Conservation (phyloP, 2,888 invertebrate genomes). For the Chymomyza caudatula region DNA sequence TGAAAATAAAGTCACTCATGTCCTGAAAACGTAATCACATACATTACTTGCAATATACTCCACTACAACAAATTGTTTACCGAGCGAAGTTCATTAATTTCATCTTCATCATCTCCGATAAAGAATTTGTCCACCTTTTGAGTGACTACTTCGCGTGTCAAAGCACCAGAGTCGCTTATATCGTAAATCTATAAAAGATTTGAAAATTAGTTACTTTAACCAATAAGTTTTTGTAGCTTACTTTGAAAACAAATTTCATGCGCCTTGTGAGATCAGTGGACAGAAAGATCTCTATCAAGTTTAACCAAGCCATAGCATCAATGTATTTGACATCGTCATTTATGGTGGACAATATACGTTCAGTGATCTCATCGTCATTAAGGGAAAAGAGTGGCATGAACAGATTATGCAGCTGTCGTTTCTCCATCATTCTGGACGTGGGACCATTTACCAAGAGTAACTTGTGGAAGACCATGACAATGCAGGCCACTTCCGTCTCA, state of each 20-base stretch:
- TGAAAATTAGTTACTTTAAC: too few relatives aligned
- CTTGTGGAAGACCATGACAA: constrained; percentile 79
- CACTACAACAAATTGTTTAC: constrained; percentile 24
- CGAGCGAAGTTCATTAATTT: constrained; percentile 82
- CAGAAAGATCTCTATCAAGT: constrained; percentile 83
- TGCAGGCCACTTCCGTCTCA: constrained; percentile 81
- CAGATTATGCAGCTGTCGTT: constrained; percentile 81
- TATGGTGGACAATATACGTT: constrained; percentile 81
- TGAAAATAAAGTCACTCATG: constrained; percentile 84
- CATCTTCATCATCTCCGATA: constrained; percentile 81
- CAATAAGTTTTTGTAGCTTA: constrained; percentile 64
- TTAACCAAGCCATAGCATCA: constrained; percentile 82
- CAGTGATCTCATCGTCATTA: constrained; percentile 84
- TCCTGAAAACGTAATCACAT: constrained; percentile 78
- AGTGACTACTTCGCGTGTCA: constrained; percentile 85
- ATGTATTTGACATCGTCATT: constrained; percentile 79
- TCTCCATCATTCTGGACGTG: constrained; percentile 75
- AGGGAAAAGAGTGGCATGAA: constrained; percentile 83
- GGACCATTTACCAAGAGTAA: constrained; percentile 77
- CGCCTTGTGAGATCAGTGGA: constrained; percentile 83
- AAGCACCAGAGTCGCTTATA: constrained; percentile 81
- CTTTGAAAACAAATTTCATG: constrained; percentile 82
- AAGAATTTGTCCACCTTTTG: constrained; percentile 76
- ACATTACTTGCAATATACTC: neutral
- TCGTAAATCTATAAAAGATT: constrained; percentile 80